These are phyloP conservation scores for Eilema caniola DNA, from an alignment of 2,888 invertebrate species.

Conservation along the genomic window DNA sequence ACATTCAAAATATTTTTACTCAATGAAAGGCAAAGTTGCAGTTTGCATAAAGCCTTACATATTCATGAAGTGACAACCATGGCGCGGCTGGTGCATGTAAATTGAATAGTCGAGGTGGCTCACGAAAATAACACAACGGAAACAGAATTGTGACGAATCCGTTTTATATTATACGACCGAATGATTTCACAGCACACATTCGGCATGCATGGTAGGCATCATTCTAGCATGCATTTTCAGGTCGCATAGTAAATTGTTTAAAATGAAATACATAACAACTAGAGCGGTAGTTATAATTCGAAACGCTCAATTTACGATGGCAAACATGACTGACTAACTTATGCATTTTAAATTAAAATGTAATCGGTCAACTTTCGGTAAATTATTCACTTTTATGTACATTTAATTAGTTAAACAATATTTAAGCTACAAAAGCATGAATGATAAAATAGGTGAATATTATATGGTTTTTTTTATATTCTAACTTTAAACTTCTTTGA, in stretches of 20 bases:
- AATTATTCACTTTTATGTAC: constrained; percentile 4
- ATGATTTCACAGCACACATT: constrained; percentile 42
- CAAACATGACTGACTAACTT: constrained; percentile 22
- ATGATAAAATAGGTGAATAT: neutral
- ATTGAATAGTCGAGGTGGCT: constrained; percentile 73
- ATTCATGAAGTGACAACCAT: constrained; percentile 75
- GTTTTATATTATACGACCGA: constrained; percentile 65
- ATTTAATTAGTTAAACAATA: neutral
- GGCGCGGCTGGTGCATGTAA: constrained; percentile 73
- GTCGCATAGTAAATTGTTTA: constrained; percentile 30
- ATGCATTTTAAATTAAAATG: constrained; percentile 19
- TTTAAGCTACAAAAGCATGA: neutral
- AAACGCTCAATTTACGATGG: constrained; percentile 29
- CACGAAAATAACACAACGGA: constrained; percentile 72
- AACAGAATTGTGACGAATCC: constrained; percentile 70
- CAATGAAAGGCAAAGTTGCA: constrained; percentile 74
- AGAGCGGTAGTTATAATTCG: constrained; percentile 25
- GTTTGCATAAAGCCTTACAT: constrained; percentile 81
- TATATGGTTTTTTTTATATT: neutral
- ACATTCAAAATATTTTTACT: constrained; percentile 71
- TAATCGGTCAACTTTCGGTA: neutral
- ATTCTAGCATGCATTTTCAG: neutral
- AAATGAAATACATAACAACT: constrained; percentile 29
- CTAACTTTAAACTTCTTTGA: too few relatives aligned
- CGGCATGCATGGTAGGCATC: constrained; percentile 3